Conservation (phyloP, 2,113 vertebrate genomes). For the Chaenogobius annularis region DNA sequence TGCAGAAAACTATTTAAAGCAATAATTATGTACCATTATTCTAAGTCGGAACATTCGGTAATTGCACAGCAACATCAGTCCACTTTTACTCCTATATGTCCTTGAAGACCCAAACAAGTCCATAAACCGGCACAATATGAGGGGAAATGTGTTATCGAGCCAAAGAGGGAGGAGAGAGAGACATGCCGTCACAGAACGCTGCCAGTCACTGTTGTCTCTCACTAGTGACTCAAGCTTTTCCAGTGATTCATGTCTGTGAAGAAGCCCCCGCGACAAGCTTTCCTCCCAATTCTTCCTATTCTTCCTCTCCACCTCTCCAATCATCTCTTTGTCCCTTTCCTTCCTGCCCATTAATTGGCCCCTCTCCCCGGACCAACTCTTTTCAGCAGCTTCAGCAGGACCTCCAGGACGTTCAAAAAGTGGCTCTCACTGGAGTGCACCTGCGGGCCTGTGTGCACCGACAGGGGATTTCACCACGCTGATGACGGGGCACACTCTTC, state of each 20-base stretch:
- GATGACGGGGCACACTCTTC: constrained; percentile 71
- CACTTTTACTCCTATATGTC: constrained; percentile 30
- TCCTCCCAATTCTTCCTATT: constrained; percentile 39
- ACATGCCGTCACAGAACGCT: constrained; percentile 72
- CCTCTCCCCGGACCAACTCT: constrained; percentile 39
- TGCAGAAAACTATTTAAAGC: background rate
- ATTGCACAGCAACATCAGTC: background rate
- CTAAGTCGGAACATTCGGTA: background rate
- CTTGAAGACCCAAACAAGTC: constrained; percentile 12
- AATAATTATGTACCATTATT: constrained; percentile 1
- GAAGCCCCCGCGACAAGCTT: constrained; percentile 33
- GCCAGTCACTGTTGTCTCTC: constrained; percentile 57
- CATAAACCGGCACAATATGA: constrained; percentile 16
- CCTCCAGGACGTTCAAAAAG: constrained; percentile 70
- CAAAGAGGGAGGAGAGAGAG: constrained; percentile 63
- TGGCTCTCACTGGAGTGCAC: constrained; percentile 56
- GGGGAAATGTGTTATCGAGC: constrained; percentile 34
- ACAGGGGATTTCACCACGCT: constrained; percentile 68
- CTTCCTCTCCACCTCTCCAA: constrained; percentile 37
- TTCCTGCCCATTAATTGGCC: constrained; percentile 64
- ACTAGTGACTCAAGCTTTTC: constrained; percentile 70
- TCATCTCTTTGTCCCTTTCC: constrained; percentile 60
- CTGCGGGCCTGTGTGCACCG: constrained; percentile 59
- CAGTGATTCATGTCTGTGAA: constrained; percentile 72
- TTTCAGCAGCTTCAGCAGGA: constrained; percentile 42